Percentiles rank a stretch among this genome's conserved stretches.
phyloP scores from a whole-genome alignment of 1,140 invertebrate genomes.

The Lineus longissimus region DNA sequence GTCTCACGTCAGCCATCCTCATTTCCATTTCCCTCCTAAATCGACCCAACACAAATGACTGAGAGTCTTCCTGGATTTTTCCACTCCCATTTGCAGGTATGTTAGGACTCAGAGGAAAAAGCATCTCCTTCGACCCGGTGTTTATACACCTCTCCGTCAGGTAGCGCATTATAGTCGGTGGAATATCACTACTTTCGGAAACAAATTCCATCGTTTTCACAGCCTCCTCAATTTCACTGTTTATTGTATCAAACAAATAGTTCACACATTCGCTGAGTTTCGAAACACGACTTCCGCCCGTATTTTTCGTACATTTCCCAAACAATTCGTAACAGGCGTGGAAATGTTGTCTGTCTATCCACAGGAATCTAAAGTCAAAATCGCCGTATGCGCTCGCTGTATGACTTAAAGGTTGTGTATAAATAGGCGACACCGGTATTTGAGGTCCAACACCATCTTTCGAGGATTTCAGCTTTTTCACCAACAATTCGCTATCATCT shows the following conservation, averaged over 20 bases:
- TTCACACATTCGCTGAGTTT: constrained; percentile 4
- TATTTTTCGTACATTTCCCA: not conserved
- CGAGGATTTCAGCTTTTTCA: not conserved
- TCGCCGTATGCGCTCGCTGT: not conserved
- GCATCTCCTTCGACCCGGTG: not conserved
- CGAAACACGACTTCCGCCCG: constrained; percentile 1
- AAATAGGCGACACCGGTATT: constrained; percentile 3
- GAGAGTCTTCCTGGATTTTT: constrained; percentile 5
- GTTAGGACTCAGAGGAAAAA: not conserved
- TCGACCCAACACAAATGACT: constrained; percentile 3
- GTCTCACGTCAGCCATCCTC: constrained; percentile 4
- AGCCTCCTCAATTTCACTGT: not conserved
- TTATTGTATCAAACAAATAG: constrained; percentile 4
- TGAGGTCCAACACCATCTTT: not conserved
- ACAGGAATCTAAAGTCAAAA: constrained; percentile 6
- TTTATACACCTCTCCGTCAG: not conserved
- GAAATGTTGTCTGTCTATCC: constrained; percentile 2
- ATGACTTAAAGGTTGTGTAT: not conserved
- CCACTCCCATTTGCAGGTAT: not conserved
- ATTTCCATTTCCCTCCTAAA: not conserved
- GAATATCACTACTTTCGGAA: not conserved
- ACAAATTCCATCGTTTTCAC: constrained; percentile 2
- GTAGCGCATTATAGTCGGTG: not conserved
- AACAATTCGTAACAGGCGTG: not conserved
- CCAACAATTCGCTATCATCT: not conserved